These are phyloP conservation scores for Atherinosoma microstoma DNA, from an alignment of 2,797 vertebrate genomes.

Conservation along the genomic window DNA sequence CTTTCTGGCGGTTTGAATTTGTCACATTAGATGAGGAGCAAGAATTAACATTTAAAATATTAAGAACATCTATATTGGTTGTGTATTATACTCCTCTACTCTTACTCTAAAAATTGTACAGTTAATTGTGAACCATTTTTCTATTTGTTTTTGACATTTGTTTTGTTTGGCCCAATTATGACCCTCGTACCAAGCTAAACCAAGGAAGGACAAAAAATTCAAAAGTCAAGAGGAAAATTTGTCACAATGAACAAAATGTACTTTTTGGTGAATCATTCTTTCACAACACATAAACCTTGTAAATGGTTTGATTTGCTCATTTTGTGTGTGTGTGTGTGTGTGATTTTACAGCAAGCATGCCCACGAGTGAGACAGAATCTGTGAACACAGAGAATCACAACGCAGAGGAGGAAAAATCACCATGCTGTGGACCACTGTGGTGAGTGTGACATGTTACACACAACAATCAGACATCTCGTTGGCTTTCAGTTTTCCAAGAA, in stretches of 20 bases:
- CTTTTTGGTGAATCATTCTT: not conserved
- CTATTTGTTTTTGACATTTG: not conserved
- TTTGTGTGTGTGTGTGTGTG: constrained; percentile 42
- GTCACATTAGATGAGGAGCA: not conserved
- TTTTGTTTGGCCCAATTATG: not conserved
- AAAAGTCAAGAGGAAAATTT: constrained; percentile 16
- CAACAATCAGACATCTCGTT: not conserved
- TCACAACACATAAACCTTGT: not conserved
- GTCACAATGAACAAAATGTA: not conserved
- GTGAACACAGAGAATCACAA: constrained; percentile 92
- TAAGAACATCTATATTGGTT: not conserved
- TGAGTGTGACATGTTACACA: constrained; percentile 74
- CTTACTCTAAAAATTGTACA: not conserved
- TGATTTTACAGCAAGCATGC: constrained; percentile 89
- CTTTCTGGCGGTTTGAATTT: constrained; percentile 38
- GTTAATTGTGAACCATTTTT: not conserved
- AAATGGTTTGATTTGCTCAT: not conserved
- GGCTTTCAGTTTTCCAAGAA: not conserved
- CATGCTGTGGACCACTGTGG: constrained; percentile 91
- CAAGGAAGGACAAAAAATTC: constrained; percentile 35
- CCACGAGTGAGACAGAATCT: constrained; percentile 93
- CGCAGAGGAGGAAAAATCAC: constrained; percentile 85
- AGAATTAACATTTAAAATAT: not conserved
- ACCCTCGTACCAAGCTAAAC: constrained; percentile 38
- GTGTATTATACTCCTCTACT: not conserved